Evolutionary conservation across 2,797 vertebrate species (phyloP).

Genomic region (Falco naumanni): DNA sequence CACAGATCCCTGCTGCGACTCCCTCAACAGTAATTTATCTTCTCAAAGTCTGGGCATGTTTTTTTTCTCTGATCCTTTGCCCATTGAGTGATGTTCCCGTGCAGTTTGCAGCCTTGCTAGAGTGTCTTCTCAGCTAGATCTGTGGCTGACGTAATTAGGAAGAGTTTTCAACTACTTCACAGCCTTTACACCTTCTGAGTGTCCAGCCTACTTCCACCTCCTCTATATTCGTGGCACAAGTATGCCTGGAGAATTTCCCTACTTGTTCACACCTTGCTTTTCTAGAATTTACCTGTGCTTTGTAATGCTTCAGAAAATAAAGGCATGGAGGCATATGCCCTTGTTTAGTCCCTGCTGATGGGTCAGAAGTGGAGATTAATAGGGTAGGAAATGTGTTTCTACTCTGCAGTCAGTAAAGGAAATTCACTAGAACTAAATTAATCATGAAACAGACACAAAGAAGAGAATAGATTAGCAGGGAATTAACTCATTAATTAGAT

Average conservation of each 20-base stretch:
- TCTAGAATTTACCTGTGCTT: not conserved
- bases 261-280: not conserved
- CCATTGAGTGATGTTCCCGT: not conserved
- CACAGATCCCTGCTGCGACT: not conserved
- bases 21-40: not conserved
- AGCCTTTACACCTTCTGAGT: not conserved
- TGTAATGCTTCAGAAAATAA: not conserved
- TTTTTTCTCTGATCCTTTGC: not conserved
- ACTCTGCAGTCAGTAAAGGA: conserved; percentile 25
- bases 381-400: conserved; percentile 37
- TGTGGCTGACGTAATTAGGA: not conserved
- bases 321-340: not conserved
- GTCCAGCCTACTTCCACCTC: not conserved
- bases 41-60: not conserved
- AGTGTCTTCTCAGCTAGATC: not conserved
- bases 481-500: conserved; percentile 59
- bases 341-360: conserved; percentile 16
- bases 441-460: conserved; percentile 42
- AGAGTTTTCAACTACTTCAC: not conserved
- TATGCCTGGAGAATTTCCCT: not conserved
- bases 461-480: conserved; percentile 25
- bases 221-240: not conserved
- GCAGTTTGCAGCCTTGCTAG: not conserved
- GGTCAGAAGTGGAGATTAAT: conserved; percentile 36
- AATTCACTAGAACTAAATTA: conserved; percentile 67